Conservation (phyloP, 1,140 invertebrate genomes). For the Pantala flavescens region DNA sequence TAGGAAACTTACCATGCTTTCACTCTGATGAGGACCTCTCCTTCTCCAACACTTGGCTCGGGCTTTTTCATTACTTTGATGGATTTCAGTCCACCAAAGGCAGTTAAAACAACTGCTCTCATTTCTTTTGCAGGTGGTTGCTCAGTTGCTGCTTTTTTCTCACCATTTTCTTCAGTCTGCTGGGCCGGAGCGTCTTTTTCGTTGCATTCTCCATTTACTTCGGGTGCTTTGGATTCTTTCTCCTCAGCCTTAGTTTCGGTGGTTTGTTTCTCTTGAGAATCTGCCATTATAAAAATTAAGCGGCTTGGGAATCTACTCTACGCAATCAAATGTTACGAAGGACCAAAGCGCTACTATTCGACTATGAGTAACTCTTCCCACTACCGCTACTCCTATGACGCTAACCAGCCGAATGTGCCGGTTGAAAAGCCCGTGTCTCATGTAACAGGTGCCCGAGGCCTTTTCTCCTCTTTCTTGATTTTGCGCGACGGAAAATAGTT, state of each 20-base stretch:
- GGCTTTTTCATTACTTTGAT: constrained; percentile 71
- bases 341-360: neutral
- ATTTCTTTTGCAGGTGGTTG: constrained; percentile 60
- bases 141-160: constrained; percentile 35
- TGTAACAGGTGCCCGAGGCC: neutral
- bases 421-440: constrained; percentile 1
- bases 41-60: constrained; percentile 58
- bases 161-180: constrained; percentile 38
- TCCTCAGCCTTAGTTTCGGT: neutral
- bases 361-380: neutral
- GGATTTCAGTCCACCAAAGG: constrained; percentile 73
- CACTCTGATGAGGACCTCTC: constrained; percentile 71
- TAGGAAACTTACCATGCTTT: constrained; percentile 63
- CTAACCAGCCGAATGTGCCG: constrained; percentile 6
- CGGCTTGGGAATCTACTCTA: neutral
- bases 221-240: constrained; percentile 11
- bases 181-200: neutral
- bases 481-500: neutral
- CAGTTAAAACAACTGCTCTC: constrained; percentile 67
- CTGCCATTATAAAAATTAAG: neutral
- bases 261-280: constrained; percentile 7
- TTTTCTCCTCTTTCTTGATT: neutral
- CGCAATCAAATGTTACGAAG: neutral
- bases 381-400: neutral
- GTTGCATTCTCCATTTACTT: constrained; percentile 10